Conservation (phyloP, 1,140 invertebrate genomes). For the Brachionus angularis region DNA sequence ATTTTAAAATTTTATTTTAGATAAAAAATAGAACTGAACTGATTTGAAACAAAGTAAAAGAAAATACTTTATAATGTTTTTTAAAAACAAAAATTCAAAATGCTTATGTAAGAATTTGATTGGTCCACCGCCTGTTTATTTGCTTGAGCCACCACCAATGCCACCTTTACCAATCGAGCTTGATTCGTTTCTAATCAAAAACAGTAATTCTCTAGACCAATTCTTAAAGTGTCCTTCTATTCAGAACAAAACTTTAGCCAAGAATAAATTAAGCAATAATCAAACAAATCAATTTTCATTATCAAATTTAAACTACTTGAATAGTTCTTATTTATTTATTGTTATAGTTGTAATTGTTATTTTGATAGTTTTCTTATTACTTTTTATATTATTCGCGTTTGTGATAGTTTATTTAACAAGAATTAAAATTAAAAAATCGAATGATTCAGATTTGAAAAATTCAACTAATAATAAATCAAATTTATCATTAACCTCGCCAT, state of each 20-base stretch:
- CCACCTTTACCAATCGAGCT: constrained; percentile 5
- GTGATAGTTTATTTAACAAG: constrained; percentile 25
- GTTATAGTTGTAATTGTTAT: neutral
- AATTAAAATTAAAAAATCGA: constrained; percentile 1
- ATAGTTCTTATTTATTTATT: constrained; percentile 7
- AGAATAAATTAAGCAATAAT: neutral
- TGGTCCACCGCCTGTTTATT: neutral
- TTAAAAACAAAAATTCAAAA: constrained; percentile 8
- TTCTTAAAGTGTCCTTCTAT: constrained; percentile 10
- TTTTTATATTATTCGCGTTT: constrained; percentile 8
- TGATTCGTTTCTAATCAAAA: neutral
- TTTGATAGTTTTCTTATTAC: neutral
- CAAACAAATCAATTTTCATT: no score
- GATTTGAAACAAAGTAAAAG: neutral
- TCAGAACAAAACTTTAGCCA: neutral
- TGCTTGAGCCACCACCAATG: neutral
- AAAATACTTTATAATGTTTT: constrained; percentile 24
- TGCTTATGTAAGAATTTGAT: neutral
- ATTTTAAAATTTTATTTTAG: neutral
- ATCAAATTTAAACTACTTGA: no score
- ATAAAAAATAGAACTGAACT: neutral
- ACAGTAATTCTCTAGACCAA: neutral
- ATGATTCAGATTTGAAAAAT: constrained; percentile 25
- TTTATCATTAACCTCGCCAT: neutral
- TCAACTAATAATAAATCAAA: constrained; percentile 6